A percentile compares a stretch with the other conserved stretches of the same genome.
phyloP scores from a whole-genome alignment of 2,888 invertebrate species.

The Drosophila anomalipes region DNA sequence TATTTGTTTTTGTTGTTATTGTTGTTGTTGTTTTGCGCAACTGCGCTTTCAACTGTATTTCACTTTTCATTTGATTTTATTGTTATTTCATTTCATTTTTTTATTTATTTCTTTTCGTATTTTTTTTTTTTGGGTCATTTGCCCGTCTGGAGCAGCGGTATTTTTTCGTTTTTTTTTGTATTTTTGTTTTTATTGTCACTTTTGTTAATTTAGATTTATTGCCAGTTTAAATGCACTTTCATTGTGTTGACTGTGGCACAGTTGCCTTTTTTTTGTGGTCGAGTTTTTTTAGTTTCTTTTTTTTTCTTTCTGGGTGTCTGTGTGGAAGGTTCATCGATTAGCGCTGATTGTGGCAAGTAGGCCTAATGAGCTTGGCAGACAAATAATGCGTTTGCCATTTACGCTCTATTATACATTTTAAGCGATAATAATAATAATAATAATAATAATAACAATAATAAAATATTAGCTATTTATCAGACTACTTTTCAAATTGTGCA shows the following conservation, averaged over 20 bases:
- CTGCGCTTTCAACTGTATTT: constrained; percentile 48
- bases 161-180: constrained; percentile 17
- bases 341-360: constrained; percentile 42
- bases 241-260: constrained; percentile 58
- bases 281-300: not conserved
- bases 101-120: not conserved
- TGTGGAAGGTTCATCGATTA: constrained; percentile 29
- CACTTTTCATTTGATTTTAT: constrained; percentile 42
- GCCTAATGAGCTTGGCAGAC: constrained; percentile 46
- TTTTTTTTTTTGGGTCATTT: constrained; percentile 71
- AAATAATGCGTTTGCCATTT: not conserved
- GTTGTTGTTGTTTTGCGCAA: constrained; percentile 19
- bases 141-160: constrained; percentile 60
- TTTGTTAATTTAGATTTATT: constrained; percentile 76
- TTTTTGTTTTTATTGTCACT: constrained; percentile 58
- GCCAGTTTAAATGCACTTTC: constrained; percentile 67
- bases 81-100: constrained; percentile 35
- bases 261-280: constrained; percentile 12
- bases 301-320: constrained; percentile 8
- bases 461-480: not conserved
- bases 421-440: not conserved
- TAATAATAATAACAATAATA: not conserved
- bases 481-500: not conserved
- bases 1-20: constrained; percentile 43
- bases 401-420: constrained; percentile 1